phyloP scores from a whole-genome alignment of 2,113 vertebrate genomes.

The Carassius carassius region DNA sequence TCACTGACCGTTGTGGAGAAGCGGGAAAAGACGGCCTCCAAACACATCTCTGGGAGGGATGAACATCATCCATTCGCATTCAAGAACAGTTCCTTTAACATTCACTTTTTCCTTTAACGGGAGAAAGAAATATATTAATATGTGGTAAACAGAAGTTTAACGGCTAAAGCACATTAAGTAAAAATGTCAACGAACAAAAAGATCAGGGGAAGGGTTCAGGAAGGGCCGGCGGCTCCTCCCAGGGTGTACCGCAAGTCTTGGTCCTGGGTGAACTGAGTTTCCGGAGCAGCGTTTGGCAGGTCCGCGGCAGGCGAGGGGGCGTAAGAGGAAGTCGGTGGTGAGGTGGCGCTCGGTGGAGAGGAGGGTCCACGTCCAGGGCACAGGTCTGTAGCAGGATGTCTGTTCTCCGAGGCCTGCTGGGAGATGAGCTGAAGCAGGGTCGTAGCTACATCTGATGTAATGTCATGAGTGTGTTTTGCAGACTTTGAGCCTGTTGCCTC shows the following conservation, averaged over 20 bases:
- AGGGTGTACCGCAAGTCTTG: slow-evolving; percentile 93
- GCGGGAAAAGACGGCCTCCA: background rate
- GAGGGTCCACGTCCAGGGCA: slow-evolving; percentile 67
- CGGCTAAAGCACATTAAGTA: background rate
- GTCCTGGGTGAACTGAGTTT: slow-evolving; percentile 88
- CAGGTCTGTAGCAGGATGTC: slow-evolving; percentile 57
- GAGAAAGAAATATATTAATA: slow-evolving; percentile 24
- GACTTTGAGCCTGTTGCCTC: background rate
- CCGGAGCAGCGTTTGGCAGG: slow-evolving; percentile 63
- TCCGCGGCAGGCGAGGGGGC: too few species aligned
- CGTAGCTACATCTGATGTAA: slow-evolving; percentile 87
- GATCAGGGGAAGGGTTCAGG: background rate
- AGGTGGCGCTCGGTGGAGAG: slow-evolving; percentile 49
- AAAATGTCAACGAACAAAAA: background rate
- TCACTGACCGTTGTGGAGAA: background rate
- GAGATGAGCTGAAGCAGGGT: slow-evolving; percentile 92
- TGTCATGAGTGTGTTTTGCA: slow-evolving; percentile 66
- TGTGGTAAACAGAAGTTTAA: background rate
- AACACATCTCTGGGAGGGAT: slow-evolving; percentile 20
- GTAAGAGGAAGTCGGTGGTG: background rate
- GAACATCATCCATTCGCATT: slow-evolving; percentile 34
- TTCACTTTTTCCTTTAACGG: slow-evolving; percentile 29
- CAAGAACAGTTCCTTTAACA: slow-evolving; percentile 12
- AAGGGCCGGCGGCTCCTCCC: slow-evolving; percentile 60
- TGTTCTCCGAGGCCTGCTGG: slow-evolving; percentile 83